A percentile compares a stretch with the other conserved stretches of the same genome.
Conservation (phyloP, 2,888 invertebrate genomes). For the Elaeidobius kamerunicus region DNA sequence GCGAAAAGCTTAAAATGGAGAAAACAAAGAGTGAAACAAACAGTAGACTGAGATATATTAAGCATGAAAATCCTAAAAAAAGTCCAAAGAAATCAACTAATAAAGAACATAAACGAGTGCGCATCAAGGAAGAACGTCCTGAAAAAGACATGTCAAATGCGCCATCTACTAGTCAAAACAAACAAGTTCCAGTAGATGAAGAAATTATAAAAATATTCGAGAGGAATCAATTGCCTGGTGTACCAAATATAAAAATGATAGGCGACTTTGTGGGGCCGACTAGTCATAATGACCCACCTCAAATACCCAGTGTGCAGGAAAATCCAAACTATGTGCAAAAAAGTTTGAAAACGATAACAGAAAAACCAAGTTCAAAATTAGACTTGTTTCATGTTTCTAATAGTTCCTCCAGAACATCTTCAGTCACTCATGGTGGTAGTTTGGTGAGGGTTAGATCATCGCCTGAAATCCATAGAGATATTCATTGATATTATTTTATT, state of each 20-base stretch:
- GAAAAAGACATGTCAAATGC: conserved; percentile 32
- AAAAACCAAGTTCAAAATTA: conserved; percentile 34
- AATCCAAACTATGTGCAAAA: neutral
- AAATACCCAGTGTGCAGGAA: conserved; percentile 13
- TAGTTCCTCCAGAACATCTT: conserved; percentile 23
- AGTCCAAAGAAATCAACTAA: conserved; percentile 4
- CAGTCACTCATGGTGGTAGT: conserved; percentile 1
- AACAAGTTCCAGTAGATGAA: conserved; percentile 19
- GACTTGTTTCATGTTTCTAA: conserved; percentile 38
- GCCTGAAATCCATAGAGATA: conserved; percentile 13
- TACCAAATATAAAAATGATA: conserved; percentile 38
- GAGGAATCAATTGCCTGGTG: conserved; percentile 33
- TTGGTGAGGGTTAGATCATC: conserved; percentile 19
- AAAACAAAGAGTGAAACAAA: conserved; percentile 42
- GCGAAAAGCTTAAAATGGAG: conserved; percentile 40
- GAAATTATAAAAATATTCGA: conserved; percentile 41
- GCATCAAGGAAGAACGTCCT: conserved; percentile 36
- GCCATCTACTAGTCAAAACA: conserved; percentile 11
- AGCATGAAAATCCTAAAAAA: conserved; percentile 26
- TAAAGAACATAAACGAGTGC: conserved; percentile 31
- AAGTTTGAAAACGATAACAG: conserved; percentile 30
- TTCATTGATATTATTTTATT: conserved; percentile 3
- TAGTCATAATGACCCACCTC: conserved; percentile 1
- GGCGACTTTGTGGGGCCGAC: conserved; percentile 15
- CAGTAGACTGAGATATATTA: conserved; percentile 39